Evolutionary conservation across 1,140 invertebrate species (phyloP), one percentile per base, ranked within the genome.

Genomic region (Teleogryllus occipitalis): DNA sequence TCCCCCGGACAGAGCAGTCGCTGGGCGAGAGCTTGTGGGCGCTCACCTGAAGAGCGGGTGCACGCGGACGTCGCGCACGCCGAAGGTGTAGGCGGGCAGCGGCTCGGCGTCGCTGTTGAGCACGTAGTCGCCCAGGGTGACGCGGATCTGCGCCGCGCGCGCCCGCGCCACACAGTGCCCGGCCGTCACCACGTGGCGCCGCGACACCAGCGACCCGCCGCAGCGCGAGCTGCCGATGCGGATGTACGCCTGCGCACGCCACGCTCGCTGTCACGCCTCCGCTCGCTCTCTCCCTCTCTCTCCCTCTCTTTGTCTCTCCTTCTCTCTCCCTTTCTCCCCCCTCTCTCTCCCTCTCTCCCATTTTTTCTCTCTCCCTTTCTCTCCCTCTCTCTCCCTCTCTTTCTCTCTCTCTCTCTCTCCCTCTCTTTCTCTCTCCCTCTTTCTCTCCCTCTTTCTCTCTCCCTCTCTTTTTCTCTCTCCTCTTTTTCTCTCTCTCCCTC

Each of bases 1-100:
- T 82, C 98, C 86, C 76, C 93, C 91, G 80, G 98, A 87, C 8
- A 98, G 96, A 27, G 96, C 96, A 1, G 98, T 95, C 85, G 98
- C 97, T 83, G 84, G 89, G 86, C 86, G 88, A 83, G 94, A 92
- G 1, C 93, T 93, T 85, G 96, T 95, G 0, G 96, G 96, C 0
- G 96, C 97, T 83, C 97, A 98, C 85, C 97, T 97, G 87, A 98
- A 98, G 83, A 96, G 94, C 0, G 96, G 96, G 87, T 98, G 96
- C 5, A 97, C 95, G 86, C 94, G 90, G 72, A 98, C 97, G 81
- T 94, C 91, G 21, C 93, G 88, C 4, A 97, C 96, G 5, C 95
- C 95, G 83, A 97, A 97, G 0, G 95, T 96, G 84, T 96, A 96
- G 1, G 95, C 95, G 0, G 95, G 95, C 75, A 97, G 85, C 0